Evolutionary conservation across 37 sponge, comb jelly and placozoan species (phyloP).

Genomic region (Diacarnus erythraeanus): DNA sequence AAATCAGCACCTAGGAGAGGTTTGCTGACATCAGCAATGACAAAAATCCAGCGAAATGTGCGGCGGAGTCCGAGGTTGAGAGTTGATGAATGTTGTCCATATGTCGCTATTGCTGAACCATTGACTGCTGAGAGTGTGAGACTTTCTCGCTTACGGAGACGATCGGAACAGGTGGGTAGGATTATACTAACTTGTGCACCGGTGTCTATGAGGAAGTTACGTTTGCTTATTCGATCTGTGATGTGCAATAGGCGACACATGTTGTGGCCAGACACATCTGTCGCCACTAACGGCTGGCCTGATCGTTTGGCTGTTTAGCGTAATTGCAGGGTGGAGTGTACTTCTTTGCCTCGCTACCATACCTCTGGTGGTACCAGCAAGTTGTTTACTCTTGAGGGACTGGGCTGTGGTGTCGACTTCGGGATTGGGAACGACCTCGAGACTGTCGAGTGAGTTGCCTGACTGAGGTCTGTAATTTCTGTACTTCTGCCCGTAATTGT

Average conservation of each 20-base stretch:
- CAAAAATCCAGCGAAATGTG: constrained; percentile 63
- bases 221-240: neutral
- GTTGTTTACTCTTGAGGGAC: neutral
- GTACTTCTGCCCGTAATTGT: constrained; percentile 16
- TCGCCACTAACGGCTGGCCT: constrained; percentile 56
- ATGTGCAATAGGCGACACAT: constrained; percentile 51
- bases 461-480: neutral
- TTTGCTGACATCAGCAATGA: constrained; percentile 64
- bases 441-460: constrained; percentile 4
- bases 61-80: constrained; percentile 63
- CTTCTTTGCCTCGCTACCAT: neutral
- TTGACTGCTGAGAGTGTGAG: constrained; percentile 32
- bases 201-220: constrained; percentile 61
- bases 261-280: constrained; percentile 48
- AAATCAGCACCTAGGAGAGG: constrained; percentile 73
- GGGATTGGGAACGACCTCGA: neutral
- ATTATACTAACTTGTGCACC: constrained; percentile 26
- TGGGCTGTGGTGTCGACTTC: neutral
- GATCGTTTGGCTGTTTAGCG: constrained; percentile 8
- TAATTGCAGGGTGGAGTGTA: neutral
- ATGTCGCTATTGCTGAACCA: constrained; percentile 12
- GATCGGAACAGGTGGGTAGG: constrained; percentile 11
- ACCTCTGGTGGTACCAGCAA: constrained; percentile 16
- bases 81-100: constrained; percentile 35
- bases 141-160: neutral